Evolutionary conservation across 1,140 invertebrate genomes (phyloP).

Genomic region (Mamestra configurata): DNA sequence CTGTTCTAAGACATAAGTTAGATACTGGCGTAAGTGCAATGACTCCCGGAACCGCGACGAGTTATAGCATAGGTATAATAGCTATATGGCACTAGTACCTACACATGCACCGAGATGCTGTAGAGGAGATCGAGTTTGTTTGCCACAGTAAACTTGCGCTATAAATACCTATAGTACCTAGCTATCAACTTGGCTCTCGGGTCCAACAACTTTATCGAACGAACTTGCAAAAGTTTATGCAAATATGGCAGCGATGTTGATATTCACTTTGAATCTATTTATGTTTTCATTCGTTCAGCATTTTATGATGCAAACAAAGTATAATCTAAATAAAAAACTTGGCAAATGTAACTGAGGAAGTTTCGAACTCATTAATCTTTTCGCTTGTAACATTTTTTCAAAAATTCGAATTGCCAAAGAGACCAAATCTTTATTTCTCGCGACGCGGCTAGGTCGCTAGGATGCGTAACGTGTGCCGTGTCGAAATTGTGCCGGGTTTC

Average conservation of each 20-base stretch:
- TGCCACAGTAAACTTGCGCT: slow-evolving; percentile 39
- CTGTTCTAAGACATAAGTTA: slow-evolving; percentile 24
- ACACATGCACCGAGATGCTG: slow-evolving; percentile 15
- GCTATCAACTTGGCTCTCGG: slow-evolving; percentile 9
- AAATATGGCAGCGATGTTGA: slow-evolving; percentile 15
- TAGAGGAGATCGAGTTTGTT: slow-evolving; percentile 35
- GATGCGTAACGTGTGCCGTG: slow-evolving; percentile 77
- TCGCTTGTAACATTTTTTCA: neutral
- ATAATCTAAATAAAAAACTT: slow-evolving; percentile 3
- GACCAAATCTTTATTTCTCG: slow-evolving; percentile 62
- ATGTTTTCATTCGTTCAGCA: neutral
- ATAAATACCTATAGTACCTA: slow-evolving; percentile 23
- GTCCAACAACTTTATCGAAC: slow-evolving; percentile 37
- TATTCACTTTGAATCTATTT: slow-evolving; percentile 26
- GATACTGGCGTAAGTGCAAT: slow-evolving; percentile 42
- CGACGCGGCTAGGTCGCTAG: slow-evolving; percentile 69
- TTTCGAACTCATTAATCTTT: neutral
- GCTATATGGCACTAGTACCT: too few relatives aligned
- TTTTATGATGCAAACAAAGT: neutral
- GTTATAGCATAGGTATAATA: slow-evolving; percentile 21
- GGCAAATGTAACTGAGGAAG: slow-evolving; percentile 3
- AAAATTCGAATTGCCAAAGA: slow-evolving; percentile 5
- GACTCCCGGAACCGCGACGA: slow-evolving; percentile 50
- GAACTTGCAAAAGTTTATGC: slow-evolving; percentile 45
- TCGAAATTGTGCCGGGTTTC: slow-evolving; percentile 80